Percentiles rank a stretch among this genome's conserved stretches.
Evolutionary conservation across 1,140 invertebrate species (phyloP).

Genomic region (Drosophila jambulina): DNA sequence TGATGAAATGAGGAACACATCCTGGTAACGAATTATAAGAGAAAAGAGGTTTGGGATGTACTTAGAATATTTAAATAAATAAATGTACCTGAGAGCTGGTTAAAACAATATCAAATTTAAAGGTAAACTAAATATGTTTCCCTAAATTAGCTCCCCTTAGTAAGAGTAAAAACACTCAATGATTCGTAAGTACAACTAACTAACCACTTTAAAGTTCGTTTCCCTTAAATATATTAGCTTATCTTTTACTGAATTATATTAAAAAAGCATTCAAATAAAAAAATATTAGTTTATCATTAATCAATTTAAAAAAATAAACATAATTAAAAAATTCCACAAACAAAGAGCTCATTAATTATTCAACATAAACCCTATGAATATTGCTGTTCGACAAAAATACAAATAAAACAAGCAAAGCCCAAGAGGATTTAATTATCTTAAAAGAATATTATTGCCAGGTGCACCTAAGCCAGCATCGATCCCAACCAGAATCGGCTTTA

Average conservation of each 20-base stretch:
- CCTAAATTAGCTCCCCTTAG: too few species aligned
- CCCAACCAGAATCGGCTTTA: conserved; percentile 7
- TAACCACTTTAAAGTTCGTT: too few species aligned
- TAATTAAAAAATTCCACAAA: neutral
- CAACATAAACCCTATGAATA: neutral
- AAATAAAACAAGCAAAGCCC: neutral
- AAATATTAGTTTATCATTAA: neutral
- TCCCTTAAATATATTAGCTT: neutral
- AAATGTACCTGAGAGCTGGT: too few species aligned
- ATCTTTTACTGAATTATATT: too few species aligned
- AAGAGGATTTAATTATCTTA: conserved; percentile 14
- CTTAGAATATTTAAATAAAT: neutral
- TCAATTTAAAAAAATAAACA: neutral
- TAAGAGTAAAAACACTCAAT: too few species aligned
- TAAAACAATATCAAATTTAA: too few species aligned
- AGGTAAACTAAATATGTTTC: neutral
- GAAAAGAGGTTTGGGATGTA: neutral
- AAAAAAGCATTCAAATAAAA: too few species aligned
- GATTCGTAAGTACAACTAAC: too few species aligned
- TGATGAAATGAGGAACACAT: neutral
- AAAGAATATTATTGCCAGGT: conserved; percentile 9
- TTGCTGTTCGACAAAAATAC: neutral
- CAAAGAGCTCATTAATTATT: neutral
- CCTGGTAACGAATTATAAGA: neutral
- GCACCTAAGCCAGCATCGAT: conserved; percentile 1